Base-by-base conservation (phyloP, 2,113 vertebrate genomes). In the Anser cygnoides region DNA sequence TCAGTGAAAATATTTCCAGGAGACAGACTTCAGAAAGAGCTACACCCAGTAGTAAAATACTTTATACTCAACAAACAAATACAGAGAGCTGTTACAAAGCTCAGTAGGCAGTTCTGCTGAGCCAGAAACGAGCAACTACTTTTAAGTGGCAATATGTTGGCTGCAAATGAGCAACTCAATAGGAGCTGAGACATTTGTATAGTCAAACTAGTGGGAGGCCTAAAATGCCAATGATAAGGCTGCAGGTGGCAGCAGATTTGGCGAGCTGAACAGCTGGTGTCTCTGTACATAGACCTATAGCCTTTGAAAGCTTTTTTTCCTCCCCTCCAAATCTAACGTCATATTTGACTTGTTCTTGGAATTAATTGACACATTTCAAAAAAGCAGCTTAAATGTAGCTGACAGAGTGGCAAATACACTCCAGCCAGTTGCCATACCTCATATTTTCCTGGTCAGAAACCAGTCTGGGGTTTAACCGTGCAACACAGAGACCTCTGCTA, bases 31-130 rank as follows among this genome's bases (percentile, higher is more conserved):
- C 66, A 73, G 81, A 87, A 82, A 92, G 80, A 82, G 77, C 74
- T 94, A 79, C 95, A 82, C 96, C 95, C 93, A 57, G 26, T 58
- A 95, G 84, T 94, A 95, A 96, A 96, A 95, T 96, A 35, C 70
- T 87, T 91, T 76, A 44, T 70, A 15, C 90, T 79, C 74, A 44
- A 23, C 90, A 94, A 93, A 84, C 92, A 94, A 93, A 96, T 78
- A 78, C 13, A 21, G 83, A 52, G 83, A 87, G 62, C 50, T 91
- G 70, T 86, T 89, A 85, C 75, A 94, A 92, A 93, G 93, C 68
- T 61, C 81, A 89, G 3, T 39, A 2, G n/a, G 89, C 66, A 95
- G 59, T 37, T 37, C 37, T 37, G 37, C 55, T 72, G 37, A 82
- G 87, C 62, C 91, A 93, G 87, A 90, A 63, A 63, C 10, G 18